Percentiles rank a stretch among this genome's conserved stretches.
Conservation (phyloP, 1,140 invertebrate genomes). For the Notospermus geniculatus region DNA sequence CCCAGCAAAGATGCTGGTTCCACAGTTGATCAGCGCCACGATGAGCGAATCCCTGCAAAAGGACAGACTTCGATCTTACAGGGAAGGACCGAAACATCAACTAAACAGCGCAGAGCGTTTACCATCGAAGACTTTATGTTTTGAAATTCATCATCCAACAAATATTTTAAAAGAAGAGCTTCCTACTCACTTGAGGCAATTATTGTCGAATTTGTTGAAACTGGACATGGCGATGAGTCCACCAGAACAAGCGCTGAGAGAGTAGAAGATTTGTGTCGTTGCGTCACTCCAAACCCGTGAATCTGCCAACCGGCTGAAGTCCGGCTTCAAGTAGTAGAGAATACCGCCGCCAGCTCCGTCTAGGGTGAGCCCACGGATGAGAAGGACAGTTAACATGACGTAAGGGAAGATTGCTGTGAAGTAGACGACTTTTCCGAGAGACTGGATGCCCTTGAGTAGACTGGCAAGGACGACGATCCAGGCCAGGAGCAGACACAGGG, state of each 20-base stretch:
- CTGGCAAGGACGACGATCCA: conserved; percentile 49
- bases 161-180: too few species aligned
- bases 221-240: conserved; percentile 92
- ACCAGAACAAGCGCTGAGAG: conserved; percentile 87
- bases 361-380: conserved; percentile 76
- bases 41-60: conserved; percentile 75
- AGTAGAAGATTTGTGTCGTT: conserved; percentile 90
- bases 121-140: too few species aligned
- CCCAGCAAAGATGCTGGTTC: conserved; percentile 96
- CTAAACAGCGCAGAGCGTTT: too few species aligned
- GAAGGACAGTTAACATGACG: conserved; percentile 75
- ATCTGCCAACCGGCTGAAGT: conserved; percentile 36
- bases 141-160: too few species aligned
- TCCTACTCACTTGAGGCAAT: conserved; percentile 68
- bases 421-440: conserved; percentile 67
- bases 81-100: conserved; percentile 55
- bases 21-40: conserved; percentile 91
- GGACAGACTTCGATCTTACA: conserved; percentile 55
- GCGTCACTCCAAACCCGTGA: conserved; percentile 80
- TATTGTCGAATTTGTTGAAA: conserved; percentile 90
- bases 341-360: conserved; percentile 77
- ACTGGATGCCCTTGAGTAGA: conserved; percentile 50
- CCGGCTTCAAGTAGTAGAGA: conserved; percentile 60
- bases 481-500: conserved; percentile 40
- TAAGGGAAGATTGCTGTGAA: conserved; percentile 85